phyloP scores from a whole-genome alignment of 1,140 invertebrate species.

The Hyles vespertilio region DNA sequence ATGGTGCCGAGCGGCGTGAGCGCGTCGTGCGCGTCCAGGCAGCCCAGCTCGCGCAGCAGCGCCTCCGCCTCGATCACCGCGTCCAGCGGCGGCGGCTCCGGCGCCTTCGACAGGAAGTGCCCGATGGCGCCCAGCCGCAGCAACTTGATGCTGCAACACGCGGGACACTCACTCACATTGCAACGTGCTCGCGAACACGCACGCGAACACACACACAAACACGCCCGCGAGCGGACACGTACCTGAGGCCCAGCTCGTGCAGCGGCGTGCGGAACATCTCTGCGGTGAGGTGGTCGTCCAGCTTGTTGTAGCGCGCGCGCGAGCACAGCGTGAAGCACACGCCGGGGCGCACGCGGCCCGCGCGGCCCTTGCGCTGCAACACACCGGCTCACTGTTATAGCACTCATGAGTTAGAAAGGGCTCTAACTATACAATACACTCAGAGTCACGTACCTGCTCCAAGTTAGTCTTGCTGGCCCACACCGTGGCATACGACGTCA shows the following conservation, averaged over 20 bases:
- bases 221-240: conserved; percentile 7
- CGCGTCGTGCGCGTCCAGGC: conserved; percentile 89
- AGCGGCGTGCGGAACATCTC: conserved; percentile 97
- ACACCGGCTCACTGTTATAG: too few relatives aligned
- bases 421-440: too few relatives aligned
- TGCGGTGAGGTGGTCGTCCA: conserved; percentile 94
- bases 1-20: conserved; percentile 93
- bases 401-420: too few relatives aligned
- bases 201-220: too few relatives aligned
- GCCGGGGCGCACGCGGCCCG: conserved; percentile 91
- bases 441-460: conserved; percentile 79
- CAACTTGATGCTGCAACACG: conserved; percentile 79
- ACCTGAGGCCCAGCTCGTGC: conserved; percentile 89
- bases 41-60: conserved; percentile 87
- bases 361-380: conserved; percentile 87
- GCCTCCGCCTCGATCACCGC: conserved; percentile 94
- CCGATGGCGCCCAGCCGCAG: conserved; percentile 92
- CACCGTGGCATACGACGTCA: conserved; percentile 95
- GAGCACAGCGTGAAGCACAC: conserved; percentile 94
- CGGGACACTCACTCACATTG: not conserved
- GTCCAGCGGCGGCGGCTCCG: conserved; percentile 95
- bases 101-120: conserved; percentile 94
- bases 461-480: conserved; percentile 95
- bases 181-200: too few relatives aligned
- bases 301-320: conserved; percentile 80